Evolutionary conservation across 1,140 invertebrate genomes (phyloP).

Genomic region (Globodera ellingtonae): DNA sequence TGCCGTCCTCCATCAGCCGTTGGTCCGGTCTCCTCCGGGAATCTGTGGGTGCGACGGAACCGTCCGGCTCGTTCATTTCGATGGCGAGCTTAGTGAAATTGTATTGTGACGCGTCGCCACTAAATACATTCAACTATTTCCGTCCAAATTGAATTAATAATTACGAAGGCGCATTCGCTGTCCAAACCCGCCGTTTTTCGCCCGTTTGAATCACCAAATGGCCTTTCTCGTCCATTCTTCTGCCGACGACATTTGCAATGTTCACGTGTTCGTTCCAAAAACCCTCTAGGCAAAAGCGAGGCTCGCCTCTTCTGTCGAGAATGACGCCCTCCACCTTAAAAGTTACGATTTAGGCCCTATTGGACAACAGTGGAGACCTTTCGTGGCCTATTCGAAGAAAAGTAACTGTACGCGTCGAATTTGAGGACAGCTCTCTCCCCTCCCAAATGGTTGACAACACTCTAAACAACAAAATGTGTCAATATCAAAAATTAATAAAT

Average conservation of each 20-base stretch:
- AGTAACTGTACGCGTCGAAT: conserved; percentile 95
- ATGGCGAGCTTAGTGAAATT: conserved; percentile 91
- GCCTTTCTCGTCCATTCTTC: conserved; percentile 72
- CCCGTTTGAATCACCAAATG: conserved; percentile 85
- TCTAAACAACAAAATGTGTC: conserved; percentile 92
- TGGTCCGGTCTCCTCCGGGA: conserved; percentile 90
- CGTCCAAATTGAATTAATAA: conserved; percentile 65
- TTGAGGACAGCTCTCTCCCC: conserved; percentile 93
- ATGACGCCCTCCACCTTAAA: conserved; percentile 75
- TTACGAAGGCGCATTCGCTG: conserved; percentile 76
- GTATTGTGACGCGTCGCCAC: conserved; percentile 70
- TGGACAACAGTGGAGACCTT: conserved; percentile 73
- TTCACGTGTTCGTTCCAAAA: conserved; percentile 95
- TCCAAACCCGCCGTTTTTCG: conserved; percentile 81
- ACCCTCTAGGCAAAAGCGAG: conserved; percentile 82
- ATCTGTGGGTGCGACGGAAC: conserved; percentile 90
- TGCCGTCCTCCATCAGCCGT: conserved; percentile 91
- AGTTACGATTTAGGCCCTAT: not conserved
- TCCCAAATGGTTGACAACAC: conserved; percentile 81
- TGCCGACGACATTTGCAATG: conserved; percentile 78
- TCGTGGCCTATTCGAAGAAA: conserved; percentile 88
- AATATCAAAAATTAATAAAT: no score
- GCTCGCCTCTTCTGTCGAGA: conserved; percentile 71
- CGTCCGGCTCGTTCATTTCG: conserved; percentile 92
- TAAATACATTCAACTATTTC: conserved; percentile 7